Conservation (phyloP, 1,140 invertebrate genomes). For the Stegodyphus mimosarum region DNA sequence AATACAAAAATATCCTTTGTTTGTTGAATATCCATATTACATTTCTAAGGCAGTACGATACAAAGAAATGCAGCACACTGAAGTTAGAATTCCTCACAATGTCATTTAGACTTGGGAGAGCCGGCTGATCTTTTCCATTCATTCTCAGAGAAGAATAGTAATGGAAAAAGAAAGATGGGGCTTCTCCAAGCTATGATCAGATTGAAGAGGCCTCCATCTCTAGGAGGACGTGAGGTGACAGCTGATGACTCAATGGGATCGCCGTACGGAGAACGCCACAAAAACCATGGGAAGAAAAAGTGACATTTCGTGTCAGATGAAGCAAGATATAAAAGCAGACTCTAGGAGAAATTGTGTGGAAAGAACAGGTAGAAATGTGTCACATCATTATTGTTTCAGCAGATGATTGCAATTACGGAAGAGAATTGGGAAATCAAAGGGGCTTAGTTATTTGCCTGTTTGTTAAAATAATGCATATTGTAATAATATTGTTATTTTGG, state of each 20-base stretch:
- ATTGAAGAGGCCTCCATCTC: not conserved
- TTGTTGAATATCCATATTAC: too few species aligned
- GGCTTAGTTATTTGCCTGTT: too few species aligned
- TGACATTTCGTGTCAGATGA: conserved; percentile 4
- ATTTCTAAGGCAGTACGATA: too few species aligned
- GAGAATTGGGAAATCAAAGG: not conserved
- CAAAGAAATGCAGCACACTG: too few species aligned
- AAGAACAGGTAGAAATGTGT: not conserved
- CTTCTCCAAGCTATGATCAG: conserved; percentile 4
- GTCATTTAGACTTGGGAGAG: too few species aligned
- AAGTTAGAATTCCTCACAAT: too few species aligned
- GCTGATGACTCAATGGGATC: conserved; percentile 28
- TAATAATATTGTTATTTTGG: too few species aligned
- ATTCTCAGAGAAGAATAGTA: conserved; percentile 1
- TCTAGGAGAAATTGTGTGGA: conserved; percentile 1
- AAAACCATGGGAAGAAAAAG: not conserved
- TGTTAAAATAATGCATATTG: too few species aligned
- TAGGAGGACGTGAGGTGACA: conserved; percentile 24
- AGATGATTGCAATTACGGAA: conserved; percentile 5
- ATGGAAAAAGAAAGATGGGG: conserved; percentile 2
- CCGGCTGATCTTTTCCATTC: too few species aligned
- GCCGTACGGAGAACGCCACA: too few species aligned
- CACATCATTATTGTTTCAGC: conserved; percentile 6
- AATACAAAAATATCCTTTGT: too few species aligned
- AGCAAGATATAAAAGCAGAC: not conserved